These are phyloP conservation scores for Drosophila lacertosa DNA, from an alignment of 1,140 invertebrate species.

Conservation along the genomic window DNA sequence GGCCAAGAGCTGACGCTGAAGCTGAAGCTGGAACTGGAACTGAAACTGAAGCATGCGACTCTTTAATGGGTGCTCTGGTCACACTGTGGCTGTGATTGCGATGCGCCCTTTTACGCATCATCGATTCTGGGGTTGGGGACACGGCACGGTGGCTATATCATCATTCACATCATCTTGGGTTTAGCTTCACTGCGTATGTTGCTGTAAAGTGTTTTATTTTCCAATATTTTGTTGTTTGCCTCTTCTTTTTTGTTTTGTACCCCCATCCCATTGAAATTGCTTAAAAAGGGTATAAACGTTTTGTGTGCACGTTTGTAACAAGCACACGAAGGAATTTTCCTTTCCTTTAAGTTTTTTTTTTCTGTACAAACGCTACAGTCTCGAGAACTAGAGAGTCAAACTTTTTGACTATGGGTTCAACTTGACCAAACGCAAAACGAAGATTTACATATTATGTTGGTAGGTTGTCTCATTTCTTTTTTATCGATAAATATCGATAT, in stretches of 20 bases:
- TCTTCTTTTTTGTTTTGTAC: background rate
- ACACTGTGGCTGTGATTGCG: conserved; percentile 37
- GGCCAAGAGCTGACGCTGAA: conserved; percentile 18
- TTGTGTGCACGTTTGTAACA: no score
- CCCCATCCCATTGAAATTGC: no score
- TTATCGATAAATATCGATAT: no score
- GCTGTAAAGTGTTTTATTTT: conserved; percentile 55
- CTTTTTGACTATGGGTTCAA: no score
- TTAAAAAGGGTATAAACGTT: no score
- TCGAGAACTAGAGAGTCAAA: no score
- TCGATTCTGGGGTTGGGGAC: conserved; percentile 34
- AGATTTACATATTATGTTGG: no score
- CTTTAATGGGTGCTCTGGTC: conserved; percentile 12
- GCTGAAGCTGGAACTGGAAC: conserved; percentile 25
- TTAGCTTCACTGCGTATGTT: conserved; percentile 22
- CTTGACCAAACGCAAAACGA: no score
- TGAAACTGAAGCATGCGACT: conserved; percentile 22
- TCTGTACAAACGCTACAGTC: no score
- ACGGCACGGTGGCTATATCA: conserved; percentile 1
- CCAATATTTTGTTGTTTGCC: conserved; percentile 14
- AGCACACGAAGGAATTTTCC: no score
- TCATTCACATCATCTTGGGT: conserved; percentile 38
- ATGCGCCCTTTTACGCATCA: conserved; percentile 73
- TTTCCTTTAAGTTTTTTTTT: no score
- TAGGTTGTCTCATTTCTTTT: no score